Base-by-base conservation (phyloP, 1,140 invertebrate species). In the Danaus plexippus region DNA sequence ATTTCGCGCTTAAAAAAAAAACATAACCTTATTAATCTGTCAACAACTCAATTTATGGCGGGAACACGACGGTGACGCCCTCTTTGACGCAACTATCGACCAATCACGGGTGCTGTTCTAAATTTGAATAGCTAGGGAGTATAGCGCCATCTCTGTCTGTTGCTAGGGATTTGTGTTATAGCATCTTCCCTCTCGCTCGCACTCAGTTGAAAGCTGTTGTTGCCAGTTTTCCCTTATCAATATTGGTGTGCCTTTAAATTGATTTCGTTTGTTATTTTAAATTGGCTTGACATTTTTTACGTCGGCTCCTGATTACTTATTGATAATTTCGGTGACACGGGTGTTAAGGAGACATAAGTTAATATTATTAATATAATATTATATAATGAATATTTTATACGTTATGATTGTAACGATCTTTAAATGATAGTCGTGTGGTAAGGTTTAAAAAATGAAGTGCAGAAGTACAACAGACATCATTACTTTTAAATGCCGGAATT, bases 11-110 rank as follows among this genome's bases (percentile, higher is more conserved):
- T 57, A 32, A 77, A 78, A 74, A 67, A 69, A 74, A 75, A 83
- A 83, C 80, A 80, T 83, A 83, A 83, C 80, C 73, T 83, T 85
- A 85, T 85, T 77, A 80, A 83, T 80, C 78, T 85, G 82, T 81
- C 80, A 81, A 84, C 80, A 84, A 77, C 80, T 84, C 80, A 81
- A 84, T 84, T 84, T 84, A 84, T 84, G 75, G 80, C 78, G 80
- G 75, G 77, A 82, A 85, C 58, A 48, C 66, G 69, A 63, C 46
- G 74, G 79, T 61, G 64, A 77, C 82, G 82, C 82, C 82, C 74
- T 79, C 71, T 67, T 61, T 67, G 71, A 64, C 58, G 63, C 66
- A 64, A 68, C 52, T 52, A 52, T 71, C 69, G 48, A 59, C 78
- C 78, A 80, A 81, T 80, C 60, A 18, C 41, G 13, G 32, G 9